phyloP scores from a whole-genome alignment of 2,797 vertebrate genomes.

The Tiaroga cobitis region DNA sequence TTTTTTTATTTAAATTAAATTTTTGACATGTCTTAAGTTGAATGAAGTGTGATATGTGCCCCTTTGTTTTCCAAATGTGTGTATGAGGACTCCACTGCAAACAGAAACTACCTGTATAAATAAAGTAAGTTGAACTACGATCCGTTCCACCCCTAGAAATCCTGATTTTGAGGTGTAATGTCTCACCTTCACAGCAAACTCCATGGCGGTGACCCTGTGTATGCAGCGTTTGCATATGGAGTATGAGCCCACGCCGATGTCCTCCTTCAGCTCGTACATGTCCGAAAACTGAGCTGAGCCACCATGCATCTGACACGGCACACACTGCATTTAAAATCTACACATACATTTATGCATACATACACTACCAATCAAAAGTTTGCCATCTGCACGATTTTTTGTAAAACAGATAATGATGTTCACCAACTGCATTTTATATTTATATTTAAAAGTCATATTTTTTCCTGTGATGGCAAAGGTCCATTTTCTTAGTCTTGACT shows the following conservation, averaged over 20 bases:
- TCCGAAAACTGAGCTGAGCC: constrained; percentile 89
- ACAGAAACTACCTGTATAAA: no score
- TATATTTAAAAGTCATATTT: no score
- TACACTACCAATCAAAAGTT: not conserved
- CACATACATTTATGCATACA: not conserved
- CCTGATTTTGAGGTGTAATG: not conserved
- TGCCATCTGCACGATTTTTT: not conserved
- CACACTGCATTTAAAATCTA: not conserved
- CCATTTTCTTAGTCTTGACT: not conserved
- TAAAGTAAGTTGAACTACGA: no score
- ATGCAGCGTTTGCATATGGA: constrained; percentile 96
- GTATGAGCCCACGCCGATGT: constrained; percentile 96
- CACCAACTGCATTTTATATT: not conserved
- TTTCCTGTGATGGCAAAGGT: not conserved
- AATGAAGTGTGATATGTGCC: no score
- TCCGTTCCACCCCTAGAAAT: no score
- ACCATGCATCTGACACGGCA: constrained; percentile 84
- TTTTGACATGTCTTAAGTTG: no score
- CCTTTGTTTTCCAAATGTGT: no score
- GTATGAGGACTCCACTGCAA: no score
- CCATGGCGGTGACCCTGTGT: constrained; percentile 87
- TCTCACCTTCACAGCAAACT: constrained; percentile 96
- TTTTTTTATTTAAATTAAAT: no score
- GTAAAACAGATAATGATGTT: not conserved
- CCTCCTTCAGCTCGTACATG: constrained; percentile 93